These are phyloP conservation scores for Phlogophora meticulosa DNA, from an alignment of 2,888 invertebrate genomes.

Conservation along the genomic window DNA sequence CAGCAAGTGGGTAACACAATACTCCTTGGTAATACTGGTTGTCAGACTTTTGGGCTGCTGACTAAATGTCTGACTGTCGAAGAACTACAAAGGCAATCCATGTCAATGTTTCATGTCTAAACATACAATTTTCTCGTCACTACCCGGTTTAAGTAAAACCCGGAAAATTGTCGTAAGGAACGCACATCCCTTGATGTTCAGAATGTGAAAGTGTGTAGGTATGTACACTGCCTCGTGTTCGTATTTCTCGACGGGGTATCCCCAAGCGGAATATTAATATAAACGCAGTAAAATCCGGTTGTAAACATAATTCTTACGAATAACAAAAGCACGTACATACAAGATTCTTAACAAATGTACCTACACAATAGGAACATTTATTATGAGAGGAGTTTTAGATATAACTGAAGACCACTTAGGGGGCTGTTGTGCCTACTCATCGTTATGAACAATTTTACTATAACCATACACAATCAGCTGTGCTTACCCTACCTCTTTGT, in stretches of 20 bases:
- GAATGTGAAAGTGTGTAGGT: not conserved
- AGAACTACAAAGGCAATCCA: too few species aligned
- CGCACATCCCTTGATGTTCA: not conserved
- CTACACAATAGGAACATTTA: not conserved
- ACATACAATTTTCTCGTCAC: not conserved
- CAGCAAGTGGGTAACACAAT: too few species aligned
- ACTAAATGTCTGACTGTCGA: too few species aligned
- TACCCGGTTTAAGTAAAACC: not conserved
- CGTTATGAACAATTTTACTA: too few species aligned
- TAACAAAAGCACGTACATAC: conserved; percentile 14
- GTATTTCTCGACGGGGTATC: not conserved
- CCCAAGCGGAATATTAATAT: conserved; percentile 37
- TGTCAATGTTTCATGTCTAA: not conserved
- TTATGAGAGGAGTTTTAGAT: not conserved
- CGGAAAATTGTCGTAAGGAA: conserved; percentile 10
- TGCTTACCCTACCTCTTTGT: too few species aligned
- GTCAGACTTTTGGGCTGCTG: too few species aligned
- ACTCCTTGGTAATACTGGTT: too few species aligned
- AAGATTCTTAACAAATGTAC: not conserved
- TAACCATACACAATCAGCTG: too few species aligned
- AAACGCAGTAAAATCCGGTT: conserved; percentile 37
- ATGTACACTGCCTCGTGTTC: too few species aligned
- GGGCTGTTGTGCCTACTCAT: too few species aligned
- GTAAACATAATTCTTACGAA: conserved; percentile 19
- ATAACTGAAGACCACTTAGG: too few species aligned